Conservation (phyloP, 2,113 vertebrate genomes). For the Equus quagga region DNA sequence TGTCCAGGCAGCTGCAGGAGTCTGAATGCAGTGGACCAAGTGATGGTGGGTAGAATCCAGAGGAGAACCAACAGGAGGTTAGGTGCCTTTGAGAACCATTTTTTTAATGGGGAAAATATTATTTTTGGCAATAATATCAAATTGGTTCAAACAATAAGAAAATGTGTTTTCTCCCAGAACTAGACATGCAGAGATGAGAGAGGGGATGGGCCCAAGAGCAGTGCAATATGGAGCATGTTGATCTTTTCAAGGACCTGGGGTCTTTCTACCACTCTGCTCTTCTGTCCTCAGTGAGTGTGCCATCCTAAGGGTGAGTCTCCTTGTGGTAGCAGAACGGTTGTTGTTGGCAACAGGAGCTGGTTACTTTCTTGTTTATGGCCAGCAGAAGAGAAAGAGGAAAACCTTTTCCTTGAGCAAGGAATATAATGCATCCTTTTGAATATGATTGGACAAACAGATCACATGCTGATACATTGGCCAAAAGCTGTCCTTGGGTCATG, state of each 20-base stretch:
- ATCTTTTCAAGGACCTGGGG: not conserved
- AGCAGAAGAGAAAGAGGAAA: not conserved
- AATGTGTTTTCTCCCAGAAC: not conserved
- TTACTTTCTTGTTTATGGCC: not conserved
- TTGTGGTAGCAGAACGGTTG: not conserved
- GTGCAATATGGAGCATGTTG: not conserved
- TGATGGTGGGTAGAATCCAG: not conserved
- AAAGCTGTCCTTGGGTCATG: not conserved
- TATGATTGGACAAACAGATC: not conserved
- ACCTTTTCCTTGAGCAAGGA: not conserved
- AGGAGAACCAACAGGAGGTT: not conserved
- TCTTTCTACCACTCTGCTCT: not conserved
- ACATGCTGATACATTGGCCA: too few species aligned
- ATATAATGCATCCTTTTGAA: not conserved
- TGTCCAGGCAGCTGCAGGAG: not conserved
- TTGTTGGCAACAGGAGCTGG: not conserved
- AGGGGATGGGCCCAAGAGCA: not conserved
- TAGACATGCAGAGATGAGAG: not conserved
- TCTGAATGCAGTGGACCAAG: not conserved
- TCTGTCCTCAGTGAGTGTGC: not conserved
- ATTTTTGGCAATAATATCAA: not conserved
- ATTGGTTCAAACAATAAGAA: not conserved
- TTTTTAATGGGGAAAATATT: not conserved
- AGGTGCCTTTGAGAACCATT: not conserved
- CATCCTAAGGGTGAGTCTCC: too few species aligned